Percentiles rank a stretch among this genome's conserved stretches.
Conservation (phyloP, 2,797 vertebrate species). For the Hippoglossus hippoglossus region DNA sequence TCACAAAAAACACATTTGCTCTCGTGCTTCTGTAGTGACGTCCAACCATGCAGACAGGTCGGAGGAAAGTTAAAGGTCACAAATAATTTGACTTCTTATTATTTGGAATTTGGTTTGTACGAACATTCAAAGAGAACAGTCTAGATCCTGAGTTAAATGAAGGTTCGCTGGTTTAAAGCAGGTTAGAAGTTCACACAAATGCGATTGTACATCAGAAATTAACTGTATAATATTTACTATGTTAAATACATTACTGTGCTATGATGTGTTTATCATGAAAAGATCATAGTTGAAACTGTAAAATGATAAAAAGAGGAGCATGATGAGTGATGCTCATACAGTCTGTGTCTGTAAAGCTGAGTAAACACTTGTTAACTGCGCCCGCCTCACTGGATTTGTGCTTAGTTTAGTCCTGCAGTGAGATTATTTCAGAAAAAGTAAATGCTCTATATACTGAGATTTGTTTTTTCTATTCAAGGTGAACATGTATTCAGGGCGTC, state of each 20-base stretch:
- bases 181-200: neutral
- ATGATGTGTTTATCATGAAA: slow-evolving; percentile 28
- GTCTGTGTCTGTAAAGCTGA: slow-evolving; percentile 31
- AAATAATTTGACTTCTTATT: neutral
- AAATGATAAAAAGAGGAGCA: slow-evolving; percentile 10
- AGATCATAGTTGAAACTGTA: slow-evolving; percentile 13
- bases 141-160: too few relatives aligned
- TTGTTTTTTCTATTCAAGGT: slow-evolving; percentile 39
- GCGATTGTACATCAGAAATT: neutral
- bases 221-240: neutral
- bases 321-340: slow-evolving; percentile 13
- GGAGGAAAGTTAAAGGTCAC: neutral
- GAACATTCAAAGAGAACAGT: too few relatives aligned
- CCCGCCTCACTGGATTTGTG: neutral
- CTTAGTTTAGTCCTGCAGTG: slow-evolving; percentile 15
- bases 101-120: neutral
- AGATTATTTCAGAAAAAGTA: slow-evolving; percentile 10
- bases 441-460: slow-evolving; percentile 9
- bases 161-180: neutral
- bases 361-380: slow-evolving; percentile 19
- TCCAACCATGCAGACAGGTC: neutral
- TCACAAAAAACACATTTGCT: neutral
- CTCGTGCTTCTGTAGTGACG: neutral
- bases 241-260: slow-evolving; percentile 11
- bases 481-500: slow-evolving; percentile 27